A percentile compares a stretch with the other conserved stretches of the same genome.
Conservation (phyloP, 1,140 invertebrate species). For the Coboldia fuscipes region DNA sequence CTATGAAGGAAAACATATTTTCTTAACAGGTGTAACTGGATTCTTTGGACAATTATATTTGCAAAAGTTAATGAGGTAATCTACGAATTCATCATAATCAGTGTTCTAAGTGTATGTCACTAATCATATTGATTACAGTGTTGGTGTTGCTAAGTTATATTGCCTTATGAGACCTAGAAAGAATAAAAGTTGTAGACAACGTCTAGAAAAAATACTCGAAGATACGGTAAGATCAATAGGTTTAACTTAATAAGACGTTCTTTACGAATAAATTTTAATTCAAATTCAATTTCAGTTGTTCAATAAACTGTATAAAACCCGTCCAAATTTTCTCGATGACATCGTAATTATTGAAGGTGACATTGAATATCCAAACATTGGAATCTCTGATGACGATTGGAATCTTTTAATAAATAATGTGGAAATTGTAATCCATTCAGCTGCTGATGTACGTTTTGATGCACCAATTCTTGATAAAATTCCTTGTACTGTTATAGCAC, state of each 20-base stretch:
- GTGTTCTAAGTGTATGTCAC: not conserved
- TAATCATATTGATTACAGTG: too few species aligned
- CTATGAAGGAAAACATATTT: constrained; percentile 1
- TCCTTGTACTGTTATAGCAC: constrained; percentile 29
- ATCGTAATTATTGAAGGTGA: constrained; percentile 12
- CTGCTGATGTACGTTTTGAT: constrained; percentile 64
- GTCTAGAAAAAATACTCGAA: too few species aligned
- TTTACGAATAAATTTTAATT: too few species aligned
- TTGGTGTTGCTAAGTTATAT: too few species aligned
- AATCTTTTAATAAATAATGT: constrained; percentile 28
- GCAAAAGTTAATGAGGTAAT: constrained; percentile 1
- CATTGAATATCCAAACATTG: constrained; percentile 22
- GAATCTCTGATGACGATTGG: constrained; percentile 29
- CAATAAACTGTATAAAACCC: too few species aligned
- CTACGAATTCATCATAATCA: not conserved
- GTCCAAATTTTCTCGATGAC: not conserved
- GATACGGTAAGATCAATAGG: too few species aligned
- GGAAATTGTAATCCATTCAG: constrained; percentile 52
- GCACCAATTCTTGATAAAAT: constrained; percentile 36
- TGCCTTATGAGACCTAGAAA: too few species aligned
- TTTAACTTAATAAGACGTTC: too few species aligned
- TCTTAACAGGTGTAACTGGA: constrained; percentile 2
- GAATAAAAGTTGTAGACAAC: too few species aligned
- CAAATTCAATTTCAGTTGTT: too few species aligned
- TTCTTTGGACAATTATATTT: constrained; percentile 1